phyloP scores from a whole-genome alignment of 2,888 invertebrate genomes.

The Mystacides longicornis region DNA sequence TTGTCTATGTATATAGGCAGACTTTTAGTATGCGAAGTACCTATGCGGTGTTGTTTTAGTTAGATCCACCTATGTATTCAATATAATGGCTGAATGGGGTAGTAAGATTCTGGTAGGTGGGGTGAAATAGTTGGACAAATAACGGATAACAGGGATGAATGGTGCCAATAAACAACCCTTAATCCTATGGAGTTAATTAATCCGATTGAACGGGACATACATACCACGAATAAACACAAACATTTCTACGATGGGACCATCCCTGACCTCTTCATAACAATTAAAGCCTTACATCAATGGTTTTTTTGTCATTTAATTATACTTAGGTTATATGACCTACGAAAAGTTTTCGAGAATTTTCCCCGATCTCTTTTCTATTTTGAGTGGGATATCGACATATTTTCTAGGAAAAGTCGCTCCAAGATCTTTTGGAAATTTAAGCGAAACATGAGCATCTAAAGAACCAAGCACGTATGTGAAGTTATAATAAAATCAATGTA shows the following conservation, averaged over 20 bases:
- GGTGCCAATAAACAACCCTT: conserved; percentile 8
- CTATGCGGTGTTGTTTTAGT: not conserved
- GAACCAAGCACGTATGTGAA: not conserved
- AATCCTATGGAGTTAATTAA: conserved; percentile 6
- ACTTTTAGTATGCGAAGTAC: not conserved
- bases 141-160: conserved; percentile 2
- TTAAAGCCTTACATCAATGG: no score
- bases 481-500: not conserved
- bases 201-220: conserved; percentile 2
- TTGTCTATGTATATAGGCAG: no score
- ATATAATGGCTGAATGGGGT: not conserved
- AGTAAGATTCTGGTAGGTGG: not conserved
- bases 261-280: no score
- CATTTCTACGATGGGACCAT: not conserved
- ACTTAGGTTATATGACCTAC: no score
- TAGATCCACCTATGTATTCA: not conserved
- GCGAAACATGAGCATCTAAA: no score
- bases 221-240: not conserved
- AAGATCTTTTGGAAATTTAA: no score
- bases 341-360: no score
- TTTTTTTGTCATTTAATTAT: no score
- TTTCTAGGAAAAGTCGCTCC: no score
- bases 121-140: conserved; percentile 3
- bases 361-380: no score
- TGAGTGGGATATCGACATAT: not conserved